Evolutionary conservation across 53 echinoderm and acorn worm genomes (phyloP), one percentile per base, ranked within the genome.

Genomic region (Patiria pectinifera): DNA sequence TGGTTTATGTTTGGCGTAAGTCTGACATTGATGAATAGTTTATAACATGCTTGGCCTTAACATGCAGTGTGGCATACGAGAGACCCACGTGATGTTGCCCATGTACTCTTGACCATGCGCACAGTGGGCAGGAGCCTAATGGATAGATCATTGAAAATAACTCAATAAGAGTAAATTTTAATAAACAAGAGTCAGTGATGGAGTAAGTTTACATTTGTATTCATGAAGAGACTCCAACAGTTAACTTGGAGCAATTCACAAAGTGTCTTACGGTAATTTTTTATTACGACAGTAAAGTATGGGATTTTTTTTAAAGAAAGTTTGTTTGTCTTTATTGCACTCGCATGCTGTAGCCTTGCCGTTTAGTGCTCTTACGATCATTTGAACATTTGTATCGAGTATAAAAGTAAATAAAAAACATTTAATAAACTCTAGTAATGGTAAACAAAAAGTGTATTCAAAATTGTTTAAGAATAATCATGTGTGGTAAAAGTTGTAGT

Each of bases 311-410:
- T n/a, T 25, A 82, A 59, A 59, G 59, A 53, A 82, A 59, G 22
- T 82, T 82, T 80, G 81, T 80, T 24, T 82, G 59, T 45, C 60
- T 82, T 82, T 22, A 53, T 15, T 59, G 44, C 82, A 11, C 60
- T 21, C n/a, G 82, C 82, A 82, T 82, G 82, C 59, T 82, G 58
- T 82, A 79, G 80, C 47, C 45, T 79, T 79, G 80, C 80, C 47
- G 21, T 79, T 45, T 79, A 79, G 48, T 47, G 48, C 45, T 44
- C 45, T 6, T 13, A 79, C 43, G 43, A 79, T 66, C 9, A 79
- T 16, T 45, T 47, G 24, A 18, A 46, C 1, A 2, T 79, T n/a
- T 79, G 1, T 79, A 46, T 13, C 45, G 80, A 79, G 44, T 4
- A 74, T 22, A 74, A n/a, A 18, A 18, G 69, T 18, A 69, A 21